Evolutionary conservation across 2,797 vertebrate genomes (phyloP), one percentile per base, ranked within the genome.

Genomic region (Acomys russatus): DNA sequence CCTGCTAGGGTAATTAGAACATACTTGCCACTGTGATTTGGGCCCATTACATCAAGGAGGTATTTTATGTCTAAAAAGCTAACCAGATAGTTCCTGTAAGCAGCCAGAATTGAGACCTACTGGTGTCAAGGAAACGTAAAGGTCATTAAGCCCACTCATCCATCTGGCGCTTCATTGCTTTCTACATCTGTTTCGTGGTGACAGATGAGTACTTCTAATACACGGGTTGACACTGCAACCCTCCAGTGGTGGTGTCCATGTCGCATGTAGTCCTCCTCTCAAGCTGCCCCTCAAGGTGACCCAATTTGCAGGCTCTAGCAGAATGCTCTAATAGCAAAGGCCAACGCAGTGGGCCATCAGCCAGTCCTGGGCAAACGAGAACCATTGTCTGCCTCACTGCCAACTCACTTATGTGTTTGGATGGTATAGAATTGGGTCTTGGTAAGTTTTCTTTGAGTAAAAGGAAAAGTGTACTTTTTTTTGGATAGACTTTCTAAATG

Each of bases 61-160:
- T 49, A 7, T 76, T 66, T 73, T n/a, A 51, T 88, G 87, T 76
- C 64, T 68, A 51, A 63, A 88, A 90, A 78, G 11, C 70, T 88
- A 95, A 38, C 51, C 51, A 66, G 78, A 64, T 83, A 54, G 91
- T 82, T 95, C 70, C 80, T 68, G 30, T 88, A 82, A 94, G 94
- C 78, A 96, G 51, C 59, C 56, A 71, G 51, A 85, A 90, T n/a
- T 84, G 73, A 95, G 33, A 95, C 66, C 63, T 20, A 35, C 74
- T n/a, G n/a, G 33, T 87, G 49, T 92, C 95, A 92, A 88, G 83
- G 64, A 94, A 88, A 95, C 22, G n/a, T 77, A 86, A 95, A 97
- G 88, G 88, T 87, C 78, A 84, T 63, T 88, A 92, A 96, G 79
- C 91, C n/a, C 54, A 49, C 84, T 49, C 51, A 83, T 79, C 90